phyloP scores from a whole-genome alignment of 2,888 invertebrate species.

The Tenodera sinensis region DNA sequence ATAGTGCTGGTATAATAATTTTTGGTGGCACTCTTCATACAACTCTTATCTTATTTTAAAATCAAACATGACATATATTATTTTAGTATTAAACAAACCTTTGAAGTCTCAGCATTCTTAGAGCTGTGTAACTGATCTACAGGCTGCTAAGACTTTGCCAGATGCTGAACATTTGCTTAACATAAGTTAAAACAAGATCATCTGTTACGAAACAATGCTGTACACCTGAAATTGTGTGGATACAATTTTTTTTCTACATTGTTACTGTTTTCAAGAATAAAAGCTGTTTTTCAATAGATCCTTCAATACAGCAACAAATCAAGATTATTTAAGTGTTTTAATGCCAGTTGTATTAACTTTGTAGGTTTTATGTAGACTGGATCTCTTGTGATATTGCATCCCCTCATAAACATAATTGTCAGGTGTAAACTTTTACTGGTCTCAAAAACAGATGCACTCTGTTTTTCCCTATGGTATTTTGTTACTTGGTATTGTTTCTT shows the following conservation, averaged over 20 bases:
- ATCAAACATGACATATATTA: background rate
- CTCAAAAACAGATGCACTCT: too few relatives aligned
- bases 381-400: too few relatives aligned
- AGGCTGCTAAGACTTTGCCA: background rate
- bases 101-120: background rate
- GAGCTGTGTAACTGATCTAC: background rate
- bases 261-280: too few relatives aligned
- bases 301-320: too few relatives aligned
- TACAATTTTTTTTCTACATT: background rate
- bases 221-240: background rate
- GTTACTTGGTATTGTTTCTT: background rate
- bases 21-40: background rate
- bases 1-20: background rate
- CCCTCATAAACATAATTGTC: too few relatives aligned
- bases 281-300: too few relatives aligned
- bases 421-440: too few relatives aligned
- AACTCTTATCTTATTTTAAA: background rate
- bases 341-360: too few relatives aligned
- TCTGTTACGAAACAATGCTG: background rate
- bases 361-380: too few relatives aligned
- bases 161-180: background rate
- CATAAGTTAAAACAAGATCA: background rate
- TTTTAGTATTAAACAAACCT: background rate
- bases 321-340: too few relatives aligned
- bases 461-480: background rate